Base-by-base conservation (phyloP, 2,797 vertebrate genomes). In the Myiothlypis chrysogaster region DNA sequence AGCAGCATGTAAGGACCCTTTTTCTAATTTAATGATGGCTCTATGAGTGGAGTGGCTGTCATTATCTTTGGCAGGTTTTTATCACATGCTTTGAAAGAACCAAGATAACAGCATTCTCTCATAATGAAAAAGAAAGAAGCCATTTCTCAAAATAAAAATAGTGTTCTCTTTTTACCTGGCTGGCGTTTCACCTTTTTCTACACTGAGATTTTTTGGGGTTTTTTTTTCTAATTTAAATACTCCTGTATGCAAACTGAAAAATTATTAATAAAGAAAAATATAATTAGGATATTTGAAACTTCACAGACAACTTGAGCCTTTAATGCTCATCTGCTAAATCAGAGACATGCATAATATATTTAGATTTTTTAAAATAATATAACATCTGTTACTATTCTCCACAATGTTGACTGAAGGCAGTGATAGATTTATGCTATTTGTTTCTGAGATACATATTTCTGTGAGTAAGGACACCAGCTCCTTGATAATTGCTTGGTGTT, bases 61-160 rank as follows among this genome's bases (percentile, higher is more conserved):
- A 21, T 61, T 61, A 44, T 69, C 24, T 59, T 78, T 64, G 46
- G 28, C 30, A 60, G 27, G 46, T 7, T 73, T 92, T 89, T 89
- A 27, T 44, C 79, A 52, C 2, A 12, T 9, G 27, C 11, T 55
- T 83, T 4, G 0, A 47, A 75, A 30, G 53, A 44, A 46, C 11
- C 25, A 83, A 27, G 17, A n/a, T 52, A 91, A 49, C 18, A 50
- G 5, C 5, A 2, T 73, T 77, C 22, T 21, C 20, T 50, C 3
- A 0, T 49, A 89, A 73, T 84, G 43, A 8, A 73, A 83, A 72
- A 49, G 16, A 64, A 63, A 44, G 39, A 52, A 57, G 1, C 1
- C 6, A 25, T 68, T 68, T 90, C 83, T 50, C 19, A 47, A 84
- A 93, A 61, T 43, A 59, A 80, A 76, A 93, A 49, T 21, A 82